Evolutionary conservation across 2,113 vertebrate genomes (phyloP).

Genomic region (Dasyurus viverrinus): DNA sequence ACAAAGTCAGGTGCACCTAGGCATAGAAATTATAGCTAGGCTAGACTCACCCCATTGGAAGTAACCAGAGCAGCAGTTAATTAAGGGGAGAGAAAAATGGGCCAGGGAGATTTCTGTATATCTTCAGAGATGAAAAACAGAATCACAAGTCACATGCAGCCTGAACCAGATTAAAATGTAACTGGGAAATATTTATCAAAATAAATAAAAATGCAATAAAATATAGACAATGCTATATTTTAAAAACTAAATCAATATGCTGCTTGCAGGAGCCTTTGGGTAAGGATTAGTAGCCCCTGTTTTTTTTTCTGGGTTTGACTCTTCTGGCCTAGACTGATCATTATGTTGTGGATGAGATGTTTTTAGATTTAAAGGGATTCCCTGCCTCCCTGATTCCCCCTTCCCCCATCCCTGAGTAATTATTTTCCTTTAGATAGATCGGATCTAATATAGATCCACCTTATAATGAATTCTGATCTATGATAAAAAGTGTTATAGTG

Average conservation of each 20-base stretch:
- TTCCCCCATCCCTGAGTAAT: background rate
- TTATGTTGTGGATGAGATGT: background rate
- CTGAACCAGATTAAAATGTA: background rate
- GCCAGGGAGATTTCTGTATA: background rate
- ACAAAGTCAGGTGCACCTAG: background rate
- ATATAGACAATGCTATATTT: background rate
- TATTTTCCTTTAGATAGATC: background rate
- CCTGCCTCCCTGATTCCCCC: background rate
- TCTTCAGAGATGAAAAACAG: background rate
- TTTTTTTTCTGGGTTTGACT: background rate
- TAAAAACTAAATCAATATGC: background rate
- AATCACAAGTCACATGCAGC: background rate
- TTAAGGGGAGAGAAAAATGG: background rate
- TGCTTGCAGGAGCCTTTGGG: background rate
- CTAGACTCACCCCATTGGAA: background rate
- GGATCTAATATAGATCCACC: background rate
- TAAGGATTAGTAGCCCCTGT: background rate
- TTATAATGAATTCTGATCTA: conserved; percentile 43
- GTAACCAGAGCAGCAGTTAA: background rate
- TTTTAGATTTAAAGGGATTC: background rate
- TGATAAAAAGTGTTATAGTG: conserved; percentile 17
- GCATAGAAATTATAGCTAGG: background rate
- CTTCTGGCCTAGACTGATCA: background rate
- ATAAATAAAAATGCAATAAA: background rate
- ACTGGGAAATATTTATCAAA: background rate